A percentile compares a stretch with the other conserved stretches of the same genome.
Evolutionary conservation across 2,888 invertebrate genomes (phyloP).

Genomic region (Tetragnatha montana): DNA sequence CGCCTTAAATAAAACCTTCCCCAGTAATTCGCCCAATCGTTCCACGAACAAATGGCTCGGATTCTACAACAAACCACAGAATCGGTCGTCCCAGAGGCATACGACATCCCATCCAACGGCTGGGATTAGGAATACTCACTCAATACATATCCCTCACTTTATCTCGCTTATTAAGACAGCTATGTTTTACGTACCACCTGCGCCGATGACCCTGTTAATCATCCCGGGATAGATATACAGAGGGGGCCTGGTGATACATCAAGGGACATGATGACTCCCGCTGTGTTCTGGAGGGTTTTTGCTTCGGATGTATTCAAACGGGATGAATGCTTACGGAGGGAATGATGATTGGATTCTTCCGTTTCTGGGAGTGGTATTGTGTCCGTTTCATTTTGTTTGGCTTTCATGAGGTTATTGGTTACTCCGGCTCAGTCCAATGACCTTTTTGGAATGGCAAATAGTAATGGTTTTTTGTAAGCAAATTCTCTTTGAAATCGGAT

Average conservation of each 20-base stretch:
- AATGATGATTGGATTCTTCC: neutral
- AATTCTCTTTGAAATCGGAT: too few relatives aligned
- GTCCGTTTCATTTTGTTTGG: too few relatives aligned
- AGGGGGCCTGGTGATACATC: constrained; percentile 7
- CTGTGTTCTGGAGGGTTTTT: neutral
- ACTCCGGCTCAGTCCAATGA: too few relatives aligned
- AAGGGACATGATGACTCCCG: neutral
- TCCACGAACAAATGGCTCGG: constrained; percentile 48
- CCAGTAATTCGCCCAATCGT: constrained; percentile 26
- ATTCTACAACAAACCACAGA: constrained; percentile 34
- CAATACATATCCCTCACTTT: constrained; percentile 30
- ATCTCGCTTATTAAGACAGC: constrained; percentile 47
- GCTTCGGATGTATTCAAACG: neutral
- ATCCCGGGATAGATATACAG: constrained; percentile 35
- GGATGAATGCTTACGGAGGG: neutral
- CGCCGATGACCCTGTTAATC: constrained; percentile 49
- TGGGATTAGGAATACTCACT: constrained; percentile 51
- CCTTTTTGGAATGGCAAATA: too few relatives aligned
- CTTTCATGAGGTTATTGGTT: too few relatives aligned
- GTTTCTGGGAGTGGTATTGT: too few relatives aligned
- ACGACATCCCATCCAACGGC: constrained; percentile 38
- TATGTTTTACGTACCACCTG: constrained; percentile 57
- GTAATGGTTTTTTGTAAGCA: too few relatives aligned
- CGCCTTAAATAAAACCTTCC: constrained; percentile 18
- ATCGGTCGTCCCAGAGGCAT: constrained; percentile 24